A percentile compares a stretch with the other conserved stretches of the same genome.
Evolutionary conservation across 2,888 invertebrate genomes (phyloP).

Genomic region (Smittia sp.): DNA sequence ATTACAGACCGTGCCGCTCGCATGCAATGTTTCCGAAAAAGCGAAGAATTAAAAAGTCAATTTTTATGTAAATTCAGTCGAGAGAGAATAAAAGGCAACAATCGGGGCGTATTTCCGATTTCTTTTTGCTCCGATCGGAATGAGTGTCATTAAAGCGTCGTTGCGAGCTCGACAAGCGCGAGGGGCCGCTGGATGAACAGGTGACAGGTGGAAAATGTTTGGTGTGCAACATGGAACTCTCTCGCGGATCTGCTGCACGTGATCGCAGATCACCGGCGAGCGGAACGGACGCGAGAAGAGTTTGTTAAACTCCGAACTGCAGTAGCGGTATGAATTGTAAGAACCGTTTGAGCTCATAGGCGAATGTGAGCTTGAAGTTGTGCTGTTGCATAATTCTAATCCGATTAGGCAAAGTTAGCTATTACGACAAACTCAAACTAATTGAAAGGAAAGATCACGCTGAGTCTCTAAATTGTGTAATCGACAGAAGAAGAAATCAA

Average conservation of each 20-base stretch:
- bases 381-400: background rate
- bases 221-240: no score
- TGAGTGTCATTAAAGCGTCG: background rate
- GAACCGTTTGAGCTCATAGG: background rate
- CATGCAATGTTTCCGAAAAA: background rate
- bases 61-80: background rate
- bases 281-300: no score
- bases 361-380: background rate
- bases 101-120: slow-evolving; percentile 29
- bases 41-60: background rate
- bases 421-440: background rate
- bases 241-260: no score
- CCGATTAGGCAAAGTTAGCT: background rate
- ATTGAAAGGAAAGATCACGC: background rate
- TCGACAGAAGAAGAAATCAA: background rate
- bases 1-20: no score
- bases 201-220: background rate
- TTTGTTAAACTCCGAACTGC: no score
- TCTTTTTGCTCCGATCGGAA: background rate
- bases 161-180: background rate
- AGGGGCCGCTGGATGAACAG: background rate
- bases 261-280: no score
- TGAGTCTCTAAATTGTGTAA: background rate
- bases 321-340: no score
- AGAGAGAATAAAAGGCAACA: slow-evolving; percentile 9